Evolutionary conservation across 2,888 invertebrate species (phyloP).

Genomic region (Philonicus albiceps): DNA sequence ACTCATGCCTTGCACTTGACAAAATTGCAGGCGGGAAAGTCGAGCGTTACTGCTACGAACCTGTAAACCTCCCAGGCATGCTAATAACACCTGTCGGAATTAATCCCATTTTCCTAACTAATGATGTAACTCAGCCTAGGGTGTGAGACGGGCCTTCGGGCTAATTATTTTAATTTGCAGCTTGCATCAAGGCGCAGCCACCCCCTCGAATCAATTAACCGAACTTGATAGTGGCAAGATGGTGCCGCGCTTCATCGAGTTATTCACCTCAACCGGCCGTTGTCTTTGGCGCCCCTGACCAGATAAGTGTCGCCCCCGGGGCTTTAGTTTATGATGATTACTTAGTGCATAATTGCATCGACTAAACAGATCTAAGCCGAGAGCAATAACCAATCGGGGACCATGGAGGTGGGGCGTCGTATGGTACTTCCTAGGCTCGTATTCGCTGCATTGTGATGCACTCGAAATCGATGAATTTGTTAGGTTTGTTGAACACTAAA

Average conservation of each 20-base stretch:
- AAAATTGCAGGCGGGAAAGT: background rate
- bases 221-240: slow-evolving; percentile 29
- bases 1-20: background rate
- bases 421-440: background rate
- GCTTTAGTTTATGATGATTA: slow-evolving; percentile 46
- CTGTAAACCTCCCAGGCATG: slow-evolving; percentile 7
- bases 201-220: slow-evolving; percentile 45
- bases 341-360: slow-evolving; percentile 44
- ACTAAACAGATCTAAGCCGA: background rate
- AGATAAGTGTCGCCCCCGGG: slow-evolving; percentile 40
- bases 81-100: slow-evolving; percentile 43
- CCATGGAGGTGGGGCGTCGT: background rate
- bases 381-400: background rate
- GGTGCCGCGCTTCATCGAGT: background rate
- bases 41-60: slow-evolving; percentile 31
- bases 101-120: slow-evolving; percentile 26
- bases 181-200: background rate
- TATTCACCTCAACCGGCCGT: background rate
- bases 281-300: background rate
- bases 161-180: slow-evolving; percentile 46
- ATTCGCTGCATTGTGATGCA: background rate
- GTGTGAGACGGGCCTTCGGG: background rate
- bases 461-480: slow-evolving; percentile 38
- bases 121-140: background rate
- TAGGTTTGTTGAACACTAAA: background rate